Percentiles rank a stretch among this genome's conserved stretches.
Conservation (phyloP, 1,140 invertebrate genomes). For the Nasonia longicornis region DNA sequence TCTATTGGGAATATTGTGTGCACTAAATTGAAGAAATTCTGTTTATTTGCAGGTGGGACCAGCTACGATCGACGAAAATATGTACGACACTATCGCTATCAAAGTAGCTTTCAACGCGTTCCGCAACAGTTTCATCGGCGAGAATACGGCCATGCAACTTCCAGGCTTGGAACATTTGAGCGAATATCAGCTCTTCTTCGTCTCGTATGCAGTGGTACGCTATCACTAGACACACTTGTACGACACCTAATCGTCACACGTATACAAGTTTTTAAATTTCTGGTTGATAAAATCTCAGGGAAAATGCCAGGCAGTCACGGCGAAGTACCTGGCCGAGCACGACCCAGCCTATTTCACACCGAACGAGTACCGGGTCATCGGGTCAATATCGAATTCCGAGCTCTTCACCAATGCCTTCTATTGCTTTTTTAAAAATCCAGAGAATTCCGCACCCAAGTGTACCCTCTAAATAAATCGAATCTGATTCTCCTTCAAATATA, state of each 20-base stretch:
- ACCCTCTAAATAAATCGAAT: background rate
- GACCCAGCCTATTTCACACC: background rate
- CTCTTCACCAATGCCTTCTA: conserved; percentile 24
- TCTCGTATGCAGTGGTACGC: conserved; percentile 12
- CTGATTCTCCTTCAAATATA: background rate
- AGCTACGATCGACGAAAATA: conserved; percentile 17
- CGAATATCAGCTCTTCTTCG: conserved; percentile 38
- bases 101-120: conserved; percentile 28
- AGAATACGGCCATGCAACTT: background rate
- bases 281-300: conserved; percentile 6
- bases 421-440: conserved; percentile 20
- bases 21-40: background rate
- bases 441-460: conserved; percentile 15
- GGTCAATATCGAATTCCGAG: conserved; percentile 27
- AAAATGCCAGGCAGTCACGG: conserved; percentile 1
- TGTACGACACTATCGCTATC: conserved; percentile 30
- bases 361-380: conserved; percentile 19
- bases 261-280: background rate
- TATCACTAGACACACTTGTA: background rate
- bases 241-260: background rate
- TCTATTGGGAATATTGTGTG: too few species aligned
- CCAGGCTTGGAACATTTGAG: conserved; percentile 34
- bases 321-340: background rate
- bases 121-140: background rate
- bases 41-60: conserved; percentile 22